A percentile compares a stretch with the other conserved stretches of the same genome.
Conservation (phyloP, 30 jellyfish, hydroid and myxozoan genomes). For the Haliclystus octoradiatus region DNA sequence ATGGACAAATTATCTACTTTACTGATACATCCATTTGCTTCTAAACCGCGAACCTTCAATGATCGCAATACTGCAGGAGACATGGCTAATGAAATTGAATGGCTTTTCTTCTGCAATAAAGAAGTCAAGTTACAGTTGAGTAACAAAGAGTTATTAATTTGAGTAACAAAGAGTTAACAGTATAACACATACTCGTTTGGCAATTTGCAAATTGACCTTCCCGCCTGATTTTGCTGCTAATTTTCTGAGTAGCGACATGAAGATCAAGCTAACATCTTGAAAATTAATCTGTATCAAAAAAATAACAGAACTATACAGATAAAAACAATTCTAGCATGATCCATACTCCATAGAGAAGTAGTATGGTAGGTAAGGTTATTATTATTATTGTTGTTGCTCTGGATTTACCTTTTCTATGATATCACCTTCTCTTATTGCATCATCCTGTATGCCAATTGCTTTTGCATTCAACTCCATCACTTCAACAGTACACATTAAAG, state of each 20-base stretch:
- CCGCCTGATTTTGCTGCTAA: slow-evolving; percentile 34
- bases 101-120: neutral
- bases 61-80: neutral
- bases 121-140: too few relatives aligned
- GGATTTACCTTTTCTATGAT: slow-evolving; percentile 1
- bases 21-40: neutral
- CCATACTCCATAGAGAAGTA: too few relatives aligned
- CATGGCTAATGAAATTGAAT: neutral
- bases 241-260: slow-evolving; percentile 31
- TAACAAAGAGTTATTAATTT: too few relatives aligned
- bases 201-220: slow-evolving; percentile 24
- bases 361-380: too few relatives aligned
- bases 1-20: neutral
- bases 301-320: neutral
- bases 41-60: neutral
- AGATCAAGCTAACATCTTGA: slow-evolving; percentile 40
- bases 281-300: slow-evolving; percentile 37
- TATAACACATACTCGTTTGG: neutral
- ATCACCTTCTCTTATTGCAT: too few relatives aligned
- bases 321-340: neutral
- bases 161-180: too few relatives aligned
- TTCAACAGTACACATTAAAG: too few relatives aligned
- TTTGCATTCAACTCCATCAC: too few relatives aligned
- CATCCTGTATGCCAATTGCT: too few relatives aligned
- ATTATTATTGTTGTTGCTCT: too few relatives aligned